These are phyloP conservation scores for Rattus rattus DNA, from an alignment of 2,113 vertebrate genomes.

Conservation along the genomic window DNA sequence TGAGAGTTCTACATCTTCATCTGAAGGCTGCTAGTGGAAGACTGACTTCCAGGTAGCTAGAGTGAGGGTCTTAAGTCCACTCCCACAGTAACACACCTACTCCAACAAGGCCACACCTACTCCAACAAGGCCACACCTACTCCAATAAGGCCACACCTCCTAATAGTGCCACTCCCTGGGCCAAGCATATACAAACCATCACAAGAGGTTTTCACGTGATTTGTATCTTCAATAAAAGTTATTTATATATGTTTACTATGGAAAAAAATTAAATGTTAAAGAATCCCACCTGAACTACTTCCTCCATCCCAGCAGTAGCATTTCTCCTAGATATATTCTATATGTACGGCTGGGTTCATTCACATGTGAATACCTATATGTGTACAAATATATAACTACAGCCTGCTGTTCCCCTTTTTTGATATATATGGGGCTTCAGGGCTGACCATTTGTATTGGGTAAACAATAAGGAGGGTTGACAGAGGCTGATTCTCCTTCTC, in stretches of 20 bases:
- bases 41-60: too few species aligned
- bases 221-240: slow-evolving; percentile 1
- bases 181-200: too few species aligned
- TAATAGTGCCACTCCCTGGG: too few species aligned
- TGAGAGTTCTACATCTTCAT: too few species aligned
- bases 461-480: too few species aligned
- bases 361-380: background rate
- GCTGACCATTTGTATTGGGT: background rate
- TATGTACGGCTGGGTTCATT: too few species aligned
- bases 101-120: too few species aligned
- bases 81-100: too few species aligned
- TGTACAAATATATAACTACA: background rate
- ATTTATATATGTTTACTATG: background rate
- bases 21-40: too few species aligned
- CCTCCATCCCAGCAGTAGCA: background rate
- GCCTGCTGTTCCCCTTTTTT: background rate
- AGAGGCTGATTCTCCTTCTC: background rate
- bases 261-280: background rate
- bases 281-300: background rate
- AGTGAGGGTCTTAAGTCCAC: too few species aligned
- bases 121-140: too few species aligned
- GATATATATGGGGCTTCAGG: background rate
- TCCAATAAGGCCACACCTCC: too few species aligned
- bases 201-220: background rate
- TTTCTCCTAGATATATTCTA: background rate